A percentile compares a stretch with the other conserved stretches of the same genome.
Conservation (phyloP, 2,797 vertebrate genomes). For the Dromococcyx pavoninus region DNA sequence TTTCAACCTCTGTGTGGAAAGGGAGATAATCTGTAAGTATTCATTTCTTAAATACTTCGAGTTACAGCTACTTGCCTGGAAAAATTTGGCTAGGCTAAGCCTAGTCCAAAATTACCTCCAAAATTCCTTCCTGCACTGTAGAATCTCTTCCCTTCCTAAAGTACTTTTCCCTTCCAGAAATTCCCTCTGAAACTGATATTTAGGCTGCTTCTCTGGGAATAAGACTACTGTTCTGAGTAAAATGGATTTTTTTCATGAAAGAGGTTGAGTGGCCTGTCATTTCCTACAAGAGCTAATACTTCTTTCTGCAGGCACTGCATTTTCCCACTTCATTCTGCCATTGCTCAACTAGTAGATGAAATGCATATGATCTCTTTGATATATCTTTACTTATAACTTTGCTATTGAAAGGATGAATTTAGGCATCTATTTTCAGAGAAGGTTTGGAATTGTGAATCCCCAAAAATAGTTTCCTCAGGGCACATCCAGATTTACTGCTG, state of each 20-base stretch:
- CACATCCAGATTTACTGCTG: background rate
- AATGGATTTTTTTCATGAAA: background rate
- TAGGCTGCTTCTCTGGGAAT: background rate
- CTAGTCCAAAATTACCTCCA: background rate
- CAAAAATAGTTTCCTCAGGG: background rate
- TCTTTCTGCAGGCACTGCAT: background rate
- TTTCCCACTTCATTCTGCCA: background rate
- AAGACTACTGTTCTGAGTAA: background rate
- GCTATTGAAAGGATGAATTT: background rate
- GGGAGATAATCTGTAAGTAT: background rate
- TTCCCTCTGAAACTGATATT: background rate
- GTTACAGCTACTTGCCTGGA: background rate
- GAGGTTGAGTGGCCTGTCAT: background rate
- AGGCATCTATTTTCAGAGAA: background rate
- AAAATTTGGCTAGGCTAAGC: background rate
- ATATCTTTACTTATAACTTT: background rate
- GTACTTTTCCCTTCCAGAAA: background rate
- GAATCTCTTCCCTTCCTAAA: background rate
- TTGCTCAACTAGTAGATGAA: background rate
- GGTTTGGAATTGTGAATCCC: background rate
- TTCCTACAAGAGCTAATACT: background rate
- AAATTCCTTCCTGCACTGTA: background rate
- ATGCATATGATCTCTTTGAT: background rate
- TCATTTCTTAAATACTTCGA: background rate
- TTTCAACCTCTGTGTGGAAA: background rate